Evolutionary conservation across 2,888 invertebrate genomes (phyloP), one percentile per base, ranked within the genome.

Genomic region (Sturmia bella): DNA sequence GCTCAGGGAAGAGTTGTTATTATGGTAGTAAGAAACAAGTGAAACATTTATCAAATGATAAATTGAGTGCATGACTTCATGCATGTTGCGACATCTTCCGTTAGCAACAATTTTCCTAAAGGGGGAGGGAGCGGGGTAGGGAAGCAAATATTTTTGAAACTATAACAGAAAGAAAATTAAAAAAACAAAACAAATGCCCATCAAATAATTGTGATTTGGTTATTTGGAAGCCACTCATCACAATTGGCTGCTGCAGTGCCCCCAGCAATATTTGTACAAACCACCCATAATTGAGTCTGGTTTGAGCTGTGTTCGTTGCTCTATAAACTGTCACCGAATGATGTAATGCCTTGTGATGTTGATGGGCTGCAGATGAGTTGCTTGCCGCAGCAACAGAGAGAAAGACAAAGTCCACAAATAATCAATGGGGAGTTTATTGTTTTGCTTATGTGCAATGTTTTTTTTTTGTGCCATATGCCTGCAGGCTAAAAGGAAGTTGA

Each of bases 11-110:
- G 48, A 70, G 59, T 61, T 43, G 59, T 64, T 52, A n/a, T n/a
- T n/a, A 63, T 54, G 63, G 69, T 63, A 45, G 39, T 61, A 70
- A 59, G 69, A 70, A 75, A 21, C 70, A 82, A 82, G 66, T 75
- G 85, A 89, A 86, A 87, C 89, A 89, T 89, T 87, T 88, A 89
- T 89, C 89, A 89, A 89, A 88, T 87, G 89, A 89, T 89, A 89
- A 89, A 89, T 89, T 89, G 89, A 89, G 88, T 89, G 89, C 89
- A 89, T 89, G 89, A 89, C 89, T 89, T 89, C 89, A 89, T 89
- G 89, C 88, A 86, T 87, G 88, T 87, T 87, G 84, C 83, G 81
- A 84, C 84, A 80, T 87, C 89, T 86, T 87, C 88, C 88, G 85
- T 84, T 72, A 79, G 79, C 69, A 77, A 64, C 70, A 80, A 66